Conservation (phyloP, 2,113 vertebrate genomes). For the Aythya baeri region DNA sequence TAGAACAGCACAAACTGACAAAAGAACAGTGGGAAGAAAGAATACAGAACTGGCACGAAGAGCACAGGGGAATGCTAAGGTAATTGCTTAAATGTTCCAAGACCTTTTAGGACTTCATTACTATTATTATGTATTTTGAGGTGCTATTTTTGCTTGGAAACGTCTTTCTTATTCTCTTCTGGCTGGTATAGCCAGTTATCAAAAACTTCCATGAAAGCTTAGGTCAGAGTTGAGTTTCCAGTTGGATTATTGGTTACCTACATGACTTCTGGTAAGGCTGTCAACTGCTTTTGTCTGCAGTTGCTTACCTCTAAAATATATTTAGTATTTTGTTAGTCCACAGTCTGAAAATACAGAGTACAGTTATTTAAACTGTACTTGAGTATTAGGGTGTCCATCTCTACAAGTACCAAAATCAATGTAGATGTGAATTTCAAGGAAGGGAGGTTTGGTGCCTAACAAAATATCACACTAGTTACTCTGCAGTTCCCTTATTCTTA, state of each 20-base stretch:
- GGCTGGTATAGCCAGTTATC: background rate
- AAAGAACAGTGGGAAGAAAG: constrained; percentile 99
- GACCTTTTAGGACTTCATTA: background rate
- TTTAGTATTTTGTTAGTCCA: background rate
- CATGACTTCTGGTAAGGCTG: background rate
- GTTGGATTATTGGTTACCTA: background rate
- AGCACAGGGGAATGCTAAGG: constrained; percentile 96
- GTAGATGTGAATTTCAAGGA: background rate
- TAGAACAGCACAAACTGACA: constrained; percentile 98
- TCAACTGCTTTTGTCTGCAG: background rate
- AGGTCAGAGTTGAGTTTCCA: background rate
- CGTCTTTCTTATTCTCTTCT: background rate
- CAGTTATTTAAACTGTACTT: background rate
- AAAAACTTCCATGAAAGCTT: background rate
- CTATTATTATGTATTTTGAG: background rate
- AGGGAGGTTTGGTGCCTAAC: background rate
- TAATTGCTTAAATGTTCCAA: constrained; percentile 10
- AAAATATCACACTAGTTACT: background rate
- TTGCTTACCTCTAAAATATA: background rate
- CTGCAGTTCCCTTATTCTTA: background rate
- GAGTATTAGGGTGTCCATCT: background rate
- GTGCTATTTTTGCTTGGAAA: background rate
- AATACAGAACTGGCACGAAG: constrained; percentile 98
- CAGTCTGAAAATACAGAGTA: background rate
- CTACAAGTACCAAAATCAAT: background rate